Evolutionary conservation across 1,140 invertebrate genomes (phyloP), one percentile per base, ranked within the genome.

Genomic region (Anagrus nilaparvatae): DNA sequence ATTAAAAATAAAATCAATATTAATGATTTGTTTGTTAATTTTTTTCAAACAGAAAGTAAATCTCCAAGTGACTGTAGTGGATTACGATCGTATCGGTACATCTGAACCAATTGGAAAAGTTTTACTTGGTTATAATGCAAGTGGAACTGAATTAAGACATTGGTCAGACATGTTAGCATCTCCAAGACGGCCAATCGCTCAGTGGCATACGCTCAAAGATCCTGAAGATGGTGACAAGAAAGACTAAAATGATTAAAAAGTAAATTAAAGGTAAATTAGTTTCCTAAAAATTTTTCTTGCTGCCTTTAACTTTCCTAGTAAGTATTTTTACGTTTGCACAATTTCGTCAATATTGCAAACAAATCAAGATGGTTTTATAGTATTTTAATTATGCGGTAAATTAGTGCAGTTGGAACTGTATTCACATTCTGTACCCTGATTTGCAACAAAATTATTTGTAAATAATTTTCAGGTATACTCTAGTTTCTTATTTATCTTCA

Each of bases 151-250:
- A 68, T 74, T 99, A 34, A 84, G 96, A 54, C 97, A 99, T 70
- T 99, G 97, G 97, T 97, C 94, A 40, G 97, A 99, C 69, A 96
- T 97, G 92, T 70, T 98, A 68, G 95, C 96, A 56, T 96, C 92
- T 44, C 96, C 96, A 3, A 78, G 96, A 58, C 79, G 96, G 64
- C 96, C 96, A 21, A 99, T 99, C 56, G 96, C 96, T 49, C 96
- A 99, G 70, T 99, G 96, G 96, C 96, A 99, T 65, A 98, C 94
- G 47, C 81, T 99, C 49, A 94, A 94, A 67, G 91, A 95, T 64
- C 89, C 90, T 20, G 92, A 96, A 54, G 92, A 96, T 65, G 82
- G 81, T 57, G 87, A 91, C 57, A 88, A 87, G 74, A 88, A 88
- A 65, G 84, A 87, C 68, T 86, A 83, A 80, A 57, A 10, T 21